Conservation (phyloP, 2,113 vertebrate genomes). For the Dasyprocta punctata region DNA sequence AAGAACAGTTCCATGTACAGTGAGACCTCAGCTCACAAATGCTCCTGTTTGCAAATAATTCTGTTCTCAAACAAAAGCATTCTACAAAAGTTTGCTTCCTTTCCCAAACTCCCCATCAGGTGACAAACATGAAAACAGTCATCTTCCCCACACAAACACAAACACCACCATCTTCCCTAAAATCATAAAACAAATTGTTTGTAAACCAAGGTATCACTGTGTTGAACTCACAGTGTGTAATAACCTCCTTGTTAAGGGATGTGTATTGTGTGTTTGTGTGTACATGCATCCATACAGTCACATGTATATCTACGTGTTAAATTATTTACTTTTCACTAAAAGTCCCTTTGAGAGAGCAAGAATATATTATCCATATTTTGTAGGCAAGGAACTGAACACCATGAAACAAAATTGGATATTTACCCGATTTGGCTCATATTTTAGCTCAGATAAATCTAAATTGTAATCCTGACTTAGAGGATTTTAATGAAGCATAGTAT, state of each 20-base stretch:
- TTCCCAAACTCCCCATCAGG: not conserved
- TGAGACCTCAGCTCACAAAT: not conserved
- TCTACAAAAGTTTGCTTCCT: not conserved
- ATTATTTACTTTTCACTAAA: not conserved
- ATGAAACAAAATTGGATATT: not conserved
- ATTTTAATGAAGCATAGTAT: not conserved
- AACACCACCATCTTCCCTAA: not conserved
- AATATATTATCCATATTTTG: not conserved
- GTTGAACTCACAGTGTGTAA: not conserved
- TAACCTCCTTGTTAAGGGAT: not conserved
- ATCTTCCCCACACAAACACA: not conserved
- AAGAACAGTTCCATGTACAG: not conserved
- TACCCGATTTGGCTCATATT: not conserved
- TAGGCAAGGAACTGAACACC: not conserved
- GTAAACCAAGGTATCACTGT: not conserved
- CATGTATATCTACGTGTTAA: not conserved
- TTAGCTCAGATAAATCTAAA: not conserved
- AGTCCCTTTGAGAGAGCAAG: not conserved
- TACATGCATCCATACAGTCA: not conserved
- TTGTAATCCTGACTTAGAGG: not conserved
- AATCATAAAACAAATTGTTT: not conserved
- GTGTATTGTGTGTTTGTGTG: not conserved
- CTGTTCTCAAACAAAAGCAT: not conserved
- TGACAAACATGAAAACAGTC: not conserved
- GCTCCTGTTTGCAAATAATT: not conserved